Conservation (phyloP, 2,888 invertebrate species). For the Hirtodrosophila duncani region DNA sequence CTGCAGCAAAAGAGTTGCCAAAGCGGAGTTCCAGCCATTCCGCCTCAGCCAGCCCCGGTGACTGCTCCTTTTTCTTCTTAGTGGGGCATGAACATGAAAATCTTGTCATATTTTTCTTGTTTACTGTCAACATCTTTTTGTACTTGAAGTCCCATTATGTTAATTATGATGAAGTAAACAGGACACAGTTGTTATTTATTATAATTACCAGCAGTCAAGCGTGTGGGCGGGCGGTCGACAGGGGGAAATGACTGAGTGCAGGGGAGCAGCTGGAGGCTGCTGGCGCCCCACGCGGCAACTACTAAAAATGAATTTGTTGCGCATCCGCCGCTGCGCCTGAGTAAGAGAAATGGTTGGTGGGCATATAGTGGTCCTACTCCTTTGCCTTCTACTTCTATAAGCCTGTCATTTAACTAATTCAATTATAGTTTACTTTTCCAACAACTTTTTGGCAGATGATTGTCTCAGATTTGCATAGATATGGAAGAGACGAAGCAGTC, state of each 20-base stretch:
- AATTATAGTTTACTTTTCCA: too few relatives aligned
- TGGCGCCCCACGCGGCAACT: too few relatives aligned
- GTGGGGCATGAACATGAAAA: conserved; percentile 56
- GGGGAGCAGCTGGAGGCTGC: too few relatives aligned
- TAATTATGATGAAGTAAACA: conserved; percentile 73
- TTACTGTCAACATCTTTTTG: conserved; percentile 73
- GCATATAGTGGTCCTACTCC: not conserved
- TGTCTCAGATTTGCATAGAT: too few relatives aligned
- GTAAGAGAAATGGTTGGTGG: not conserved
- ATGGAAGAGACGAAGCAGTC: too few relatives aligned
- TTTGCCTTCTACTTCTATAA: too few relatives aligned
- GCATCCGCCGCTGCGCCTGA: conserved; percentile 7
- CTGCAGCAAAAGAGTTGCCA: conserved; percentile 48
- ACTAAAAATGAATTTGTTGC: conserved; percentile 59
- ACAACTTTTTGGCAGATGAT: too few relatives aligned
- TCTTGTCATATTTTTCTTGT: conserved; percentile 73
- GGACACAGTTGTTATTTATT: conserved; percentile 73
- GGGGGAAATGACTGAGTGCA: not conserved
- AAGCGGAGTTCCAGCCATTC: conserved; percentile 13
- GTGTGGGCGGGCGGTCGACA: conserved; percentile 12
- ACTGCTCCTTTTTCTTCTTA: conserved; percentile 12
- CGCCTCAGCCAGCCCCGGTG: conserved; percentile 3
- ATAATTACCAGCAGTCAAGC: conserved; percentile 69
- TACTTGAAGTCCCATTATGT: conserved; percentile 72
- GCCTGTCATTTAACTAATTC: conserved; percentile 22